Evolutionary conservation across 2,113 vertebrate genomes (phyloP), one percentile per base, ranked within the genome.

Genomic region (Colistium nudipinnis): DNA sequence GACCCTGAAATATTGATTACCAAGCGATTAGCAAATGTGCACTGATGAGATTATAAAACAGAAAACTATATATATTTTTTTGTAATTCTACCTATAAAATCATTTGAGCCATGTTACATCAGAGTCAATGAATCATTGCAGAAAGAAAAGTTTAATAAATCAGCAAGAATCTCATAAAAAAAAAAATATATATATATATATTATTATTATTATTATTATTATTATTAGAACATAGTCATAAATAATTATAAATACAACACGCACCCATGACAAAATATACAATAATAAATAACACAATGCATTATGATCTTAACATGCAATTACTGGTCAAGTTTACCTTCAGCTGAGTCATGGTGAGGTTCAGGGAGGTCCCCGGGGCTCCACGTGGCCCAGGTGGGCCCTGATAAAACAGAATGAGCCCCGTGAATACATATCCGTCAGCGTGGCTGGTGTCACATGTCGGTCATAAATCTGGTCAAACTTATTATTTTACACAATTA

Each of bases 371-470:
- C 4, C 94, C 94, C 0, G 81, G 85, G 13, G 88, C 92, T 8
- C 95, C 95, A 2, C 93, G 91, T 39, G 69, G 79, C 0, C 94
- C 95, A 0, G 91, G 74, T 5, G 52, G 45, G 35, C 94, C 94
- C 95, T 95, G 82, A 60, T 78, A 79, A 44, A 43, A 74, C 25
- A 80, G 31, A 62, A 30, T 7, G 24, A 12, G 36, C 17, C 9
- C 1, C 0, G 1, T 57, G 7, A 51, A 38, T 25, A 22, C 49
- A 36, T 56, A 2, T 12, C 9, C 5, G 4, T n/a, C 39, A 43
- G 38, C n/a, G n/a, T 22, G 28, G 9, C 17, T 16, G 28, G 3
- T 68, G 16, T 14, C 17, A 47, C 6, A 28, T 47, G 41, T 22
- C n/a, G 20, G 12, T 16, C 14, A 49, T 13, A 49, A 14, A 6